Evolutionary conservation across 1,140 invertebrate species (phyloP), one percentile per base, ranked within the genome.

Genomic region (Tribolium castaneum): DNA sequence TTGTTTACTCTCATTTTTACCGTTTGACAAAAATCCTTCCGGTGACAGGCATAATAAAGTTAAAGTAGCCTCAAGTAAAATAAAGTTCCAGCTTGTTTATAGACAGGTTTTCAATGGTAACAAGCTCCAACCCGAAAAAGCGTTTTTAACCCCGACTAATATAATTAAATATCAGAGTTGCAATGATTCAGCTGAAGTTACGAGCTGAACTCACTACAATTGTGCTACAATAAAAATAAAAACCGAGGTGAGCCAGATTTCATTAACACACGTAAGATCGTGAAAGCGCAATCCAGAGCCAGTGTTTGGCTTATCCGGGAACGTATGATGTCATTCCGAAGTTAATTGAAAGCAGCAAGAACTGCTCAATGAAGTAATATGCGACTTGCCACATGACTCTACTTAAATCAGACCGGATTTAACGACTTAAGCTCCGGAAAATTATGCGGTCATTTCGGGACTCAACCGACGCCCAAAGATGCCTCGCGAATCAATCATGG

Each of bases 1-100:
- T 34, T 66, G 59, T 66, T 66, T 66, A 66, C 30, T 66, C 30
- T 66, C 30, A 35, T 66, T 66, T 66, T 66, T 35, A 66, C 34
- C n/a, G n/a, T 66, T 66, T 66, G 59, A 35, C 30, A 35, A 66
- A 62, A 66, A 13, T 35, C n/a, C 59, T 34, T n/a, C 25, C n/a
- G 35, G 59, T 66, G 10, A 66, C 25, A 35, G 30, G 6, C 6
- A 59, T 25, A 59, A 59, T 59, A 22, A 59, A 59, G 14, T 19
- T 59, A 22, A 22, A 19, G 54, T 59, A 52, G 19, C 54, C 54
- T 22, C 16, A 59, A 59, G 54, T 16, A 25, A 59, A 52, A 52
- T 14, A 22, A 59, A 59, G 13, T 25, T 59, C 30, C 19, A 10
- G 19, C 39, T 45, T 45, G 39, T 45, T 45, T 45, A 45, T 45